These are phyloP conservation scores for Lasioglossum pauxillum DNA, from an alignment of 2,888 invertebrate species.

Conservation along the genomic window DNA sequence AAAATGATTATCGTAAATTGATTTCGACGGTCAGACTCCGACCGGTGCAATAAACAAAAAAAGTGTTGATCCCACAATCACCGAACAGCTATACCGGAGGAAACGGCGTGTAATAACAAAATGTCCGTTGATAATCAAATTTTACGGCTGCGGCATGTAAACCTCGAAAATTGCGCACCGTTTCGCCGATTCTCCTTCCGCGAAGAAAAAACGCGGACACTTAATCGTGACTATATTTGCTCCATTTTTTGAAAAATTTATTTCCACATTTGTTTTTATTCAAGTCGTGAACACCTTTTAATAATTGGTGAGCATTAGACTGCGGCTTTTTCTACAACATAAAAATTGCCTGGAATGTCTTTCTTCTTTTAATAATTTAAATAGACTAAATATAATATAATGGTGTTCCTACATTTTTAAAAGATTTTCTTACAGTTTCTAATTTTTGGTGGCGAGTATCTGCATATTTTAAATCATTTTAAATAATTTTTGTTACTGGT, in stretches of 20 bases:
- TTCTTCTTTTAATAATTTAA: no score
- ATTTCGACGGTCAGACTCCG: conserved; percentile 22
- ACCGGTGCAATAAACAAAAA: conserved; percentile 7
- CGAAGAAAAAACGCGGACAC: background rate
- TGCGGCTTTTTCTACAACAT: no score
- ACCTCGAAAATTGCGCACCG: conserved; percentile 39
- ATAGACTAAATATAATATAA: no score
- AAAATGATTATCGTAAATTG: conserved; percentile 55
- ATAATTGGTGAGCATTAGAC: background rate
- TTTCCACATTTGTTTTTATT: background rate
- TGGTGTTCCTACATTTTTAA: no score
- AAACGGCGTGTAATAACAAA: conserved; percentile 45
- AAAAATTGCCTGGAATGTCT: no score
- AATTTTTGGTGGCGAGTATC: no score
- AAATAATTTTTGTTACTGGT: no score
- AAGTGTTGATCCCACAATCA: conserved; percentile 1
- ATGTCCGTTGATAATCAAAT: conserved; percentile 49
- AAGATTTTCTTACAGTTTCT: no score
- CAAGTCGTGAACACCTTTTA: background rate
- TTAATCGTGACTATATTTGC: background rate
- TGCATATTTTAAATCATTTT: no score
- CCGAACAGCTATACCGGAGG: conserved; percentile 5
- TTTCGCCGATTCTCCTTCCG: background rate
- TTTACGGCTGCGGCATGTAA: conserved; percentile 37
- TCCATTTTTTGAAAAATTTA: background rate